Percentiles rank a stretch among this genome's conserved stretches.
Evolutionary conservation across 2,113 vertebrate species (phyloP).

Genomic region (Indicator indicator): DNA sequence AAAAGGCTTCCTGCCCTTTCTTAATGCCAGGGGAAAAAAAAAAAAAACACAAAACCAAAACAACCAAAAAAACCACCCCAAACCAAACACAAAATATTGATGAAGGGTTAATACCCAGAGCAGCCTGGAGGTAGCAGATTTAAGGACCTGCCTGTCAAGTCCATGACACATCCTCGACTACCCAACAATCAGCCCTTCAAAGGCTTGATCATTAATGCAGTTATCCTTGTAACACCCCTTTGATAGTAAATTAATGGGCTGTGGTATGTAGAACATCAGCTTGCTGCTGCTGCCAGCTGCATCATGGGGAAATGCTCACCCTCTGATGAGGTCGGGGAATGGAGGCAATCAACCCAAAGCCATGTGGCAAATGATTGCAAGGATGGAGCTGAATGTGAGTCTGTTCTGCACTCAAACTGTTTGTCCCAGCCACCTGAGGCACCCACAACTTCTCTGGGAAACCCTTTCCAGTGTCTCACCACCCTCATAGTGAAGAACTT

Average conservation of each 20-base stretch:
- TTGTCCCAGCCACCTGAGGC: not conserved
- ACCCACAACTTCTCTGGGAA: no score
- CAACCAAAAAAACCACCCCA: no score
- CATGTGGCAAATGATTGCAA: accelerated
- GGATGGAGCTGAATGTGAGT: not conserved
- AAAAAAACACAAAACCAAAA: no score
- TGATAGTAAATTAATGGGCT: constrained; percentile 66
- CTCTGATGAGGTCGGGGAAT: not conserved
- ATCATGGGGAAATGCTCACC: not conserved
- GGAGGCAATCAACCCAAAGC: not conserved
- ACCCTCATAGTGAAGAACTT: no score
- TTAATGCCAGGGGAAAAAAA: not conserved
- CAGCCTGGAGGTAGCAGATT: not conserved
- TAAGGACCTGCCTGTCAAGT: not conserved
- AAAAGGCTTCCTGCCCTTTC: not conserved
- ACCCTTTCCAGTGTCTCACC: no score
- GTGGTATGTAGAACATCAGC: constrained; percentile 39
- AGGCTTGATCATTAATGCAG: not conserved
- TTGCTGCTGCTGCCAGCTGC: not conserved
- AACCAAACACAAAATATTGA: not conserved
- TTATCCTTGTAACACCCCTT: constrained; percentile 47
- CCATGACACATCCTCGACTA: not conserved
- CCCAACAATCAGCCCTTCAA: not conserved
- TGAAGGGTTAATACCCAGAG: not conserved
- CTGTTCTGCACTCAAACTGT: accelerated